Percentiles rank a stretch among this genome's conserved stretches.
Evolutionary conservation across 2,888 invertebrate genomes (phyloP).

Genomic region (Rhagonycha fulva): DNA sequence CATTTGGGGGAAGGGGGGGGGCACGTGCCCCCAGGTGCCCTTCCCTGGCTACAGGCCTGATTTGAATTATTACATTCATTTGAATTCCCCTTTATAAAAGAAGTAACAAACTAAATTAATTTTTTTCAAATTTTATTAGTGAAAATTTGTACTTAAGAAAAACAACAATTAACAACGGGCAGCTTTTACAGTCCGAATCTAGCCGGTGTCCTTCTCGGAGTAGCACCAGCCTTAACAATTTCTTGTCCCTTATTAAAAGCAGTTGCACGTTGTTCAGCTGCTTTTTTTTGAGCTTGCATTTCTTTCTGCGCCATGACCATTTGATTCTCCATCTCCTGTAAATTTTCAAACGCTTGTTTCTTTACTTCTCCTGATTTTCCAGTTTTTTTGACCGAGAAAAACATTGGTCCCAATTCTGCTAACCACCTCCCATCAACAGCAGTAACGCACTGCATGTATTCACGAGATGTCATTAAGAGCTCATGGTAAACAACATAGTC

Average conservation of each 20-base stretch:
- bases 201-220: conserved; percentile 76
- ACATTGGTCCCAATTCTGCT: conserved; percentile 98
- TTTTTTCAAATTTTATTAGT: background rate
- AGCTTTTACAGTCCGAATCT: conserved; percentile 72
- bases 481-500: conserved; percentile 99
- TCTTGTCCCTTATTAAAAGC: conserved; percentile 79
- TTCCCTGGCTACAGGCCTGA: too few relatives aligned
- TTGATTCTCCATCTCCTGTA: conserved; percentile 93
- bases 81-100: too few relatives aligned
- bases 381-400: conserved; percentile 94
- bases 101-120: too few relatives aligned
- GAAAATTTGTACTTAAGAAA: too few relatives aligned
- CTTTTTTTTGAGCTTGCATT: conserved; percentile 83
- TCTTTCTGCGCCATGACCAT: conserved; percentile 92
- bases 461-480: conserved; percentile 94
- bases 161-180: too few relatives aligned
- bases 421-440: conserved; percentile 98
- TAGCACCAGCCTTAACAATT: conserved; percentile 78
- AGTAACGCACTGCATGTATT: conserved; percentile 99
- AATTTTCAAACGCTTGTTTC: conserved; percentile 86
- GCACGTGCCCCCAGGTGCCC: too few relatives aligned
- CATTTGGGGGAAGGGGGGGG: too few relatives aligned
- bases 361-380: conserved; percentile 88
- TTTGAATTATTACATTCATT: too few relatives aligned
- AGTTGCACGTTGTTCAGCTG: conserved; percentile 70